phyloP scores from a whole-genome alignment of 1,140 invertebrate species.

The Ips nitidus region DNA sequence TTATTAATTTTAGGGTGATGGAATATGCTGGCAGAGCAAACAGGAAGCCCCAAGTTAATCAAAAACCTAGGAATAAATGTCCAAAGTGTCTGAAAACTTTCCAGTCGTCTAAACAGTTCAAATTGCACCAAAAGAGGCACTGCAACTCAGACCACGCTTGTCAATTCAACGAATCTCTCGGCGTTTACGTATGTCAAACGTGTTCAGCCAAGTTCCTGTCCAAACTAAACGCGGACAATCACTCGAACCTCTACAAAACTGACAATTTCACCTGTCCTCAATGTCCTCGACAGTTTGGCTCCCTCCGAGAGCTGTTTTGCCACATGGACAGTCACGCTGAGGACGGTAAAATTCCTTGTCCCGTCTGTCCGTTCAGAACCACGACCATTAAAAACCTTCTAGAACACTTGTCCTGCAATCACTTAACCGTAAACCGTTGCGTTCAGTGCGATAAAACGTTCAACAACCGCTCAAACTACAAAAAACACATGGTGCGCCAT shows the following conservation, averaged over 20 bases:
- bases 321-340: slow-evolving; percentile 36
- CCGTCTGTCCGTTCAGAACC: slow-evolving; percentile 37
- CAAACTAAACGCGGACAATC: slow-evolving; percentile 35
- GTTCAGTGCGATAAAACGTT: slow-evolving; percentile 51
- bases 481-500: slow-evolving; percentile 57
- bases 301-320: slow-evolving; percentile 31
- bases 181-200: slow-evolving; percentile 36
- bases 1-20: too few relatives aligned
- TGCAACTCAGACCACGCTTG: slow-evolving; percentile 25
- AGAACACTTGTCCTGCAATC: slow-evolving; percentile 36
- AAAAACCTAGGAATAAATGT: slow-evolving; percentile 7
- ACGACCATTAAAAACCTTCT: slow-evolving; percentile 28
- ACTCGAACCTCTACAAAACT: slow-evolving; percentile 44
- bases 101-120: slow-evolving; percentile 23
- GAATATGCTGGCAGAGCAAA: too few relatives aligned
- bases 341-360: slow-evolving; percentile 33
- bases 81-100: slow-evolving; percentile 20
- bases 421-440: slow-evolving; percentile 46
- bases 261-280: slow-evolving; percentile 31
- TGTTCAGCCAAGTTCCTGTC: slow-evolving; percentile 32
- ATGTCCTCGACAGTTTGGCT: slow-evolving; percentile 32
- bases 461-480: slow-evolving; percentile 51
- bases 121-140: slow-evolving; percentile 30
- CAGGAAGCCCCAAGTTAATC: too few relatives aligned
- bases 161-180: slow-evolving; percentile 28